Conservation (phyloP, 2,797 vertebrate genomes). For the Tangara arthus region DNA sequence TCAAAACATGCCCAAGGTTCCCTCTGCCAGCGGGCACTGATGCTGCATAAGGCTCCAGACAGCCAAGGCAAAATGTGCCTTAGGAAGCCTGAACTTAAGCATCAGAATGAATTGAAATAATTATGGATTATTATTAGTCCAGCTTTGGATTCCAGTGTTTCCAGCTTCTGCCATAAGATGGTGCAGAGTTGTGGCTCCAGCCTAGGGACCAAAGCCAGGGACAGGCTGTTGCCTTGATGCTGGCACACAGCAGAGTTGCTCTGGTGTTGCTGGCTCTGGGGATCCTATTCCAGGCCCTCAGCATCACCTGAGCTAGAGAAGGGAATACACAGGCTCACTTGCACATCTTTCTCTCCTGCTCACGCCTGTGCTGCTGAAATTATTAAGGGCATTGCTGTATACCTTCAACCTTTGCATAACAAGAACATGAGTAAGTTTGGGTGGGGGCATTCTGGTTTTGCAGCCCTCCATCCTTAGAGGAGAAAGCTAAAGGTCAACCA, state of each 20-base stretch:
- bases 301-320: background rate
- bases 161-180: background rate
- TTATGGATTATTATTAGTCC: background rate
- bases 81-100: background rate
- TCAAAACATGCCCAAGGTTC: background rate
- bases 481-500: background rate
- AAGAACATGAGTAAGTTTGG: background rate
- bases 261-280: background rate
- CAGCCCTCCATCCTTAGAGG: background rate
- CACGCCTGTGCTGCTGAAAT: background rate
- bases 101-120: background rate
- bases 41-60: background rate
- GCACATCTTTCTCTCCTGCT: background rate
- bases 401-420: background rate
- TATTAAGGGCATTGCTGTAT: background rate
- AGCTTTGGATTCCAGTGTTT: background rate
- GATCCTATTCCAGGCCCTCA: background rate
- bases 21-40: background rate
- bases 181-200: background rate
- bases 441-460: background rate
- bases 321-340: background rate
- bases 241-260: background rate
- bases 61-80: slow-evolving; percentile 23
- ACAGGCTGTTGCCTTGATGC: background rate
- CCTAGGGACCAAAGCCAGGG: background rate